These are phyloP conservation scores for Halcyon badia DNA, from an alignment of 2,797 vertebrate species.

Conservation along the genomic window DNA sequence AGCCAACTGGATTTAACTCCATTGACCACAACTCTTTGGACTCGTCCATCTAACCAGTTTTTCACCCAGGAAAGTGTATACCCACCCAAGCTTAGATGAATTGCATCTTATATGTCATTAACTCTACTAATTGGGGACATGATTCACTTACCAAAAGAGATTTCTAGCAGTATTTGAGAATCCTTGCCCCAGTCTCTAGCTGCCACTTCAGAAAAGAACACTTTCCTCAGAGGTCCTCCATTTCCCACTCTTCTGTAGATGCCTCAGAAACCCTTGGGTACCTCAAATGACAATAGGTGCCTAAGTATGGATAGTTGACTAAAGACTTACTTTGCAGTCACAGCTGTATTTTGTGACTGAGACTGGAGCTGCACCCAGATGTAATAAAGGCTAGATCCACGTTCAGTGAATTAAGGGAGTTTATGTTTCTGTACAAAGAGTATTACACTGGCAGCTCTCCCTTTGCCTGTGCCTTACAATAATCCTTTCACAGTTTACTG, in stretches of 20 bases:
- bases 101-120: neutral
- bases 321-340: neutral
- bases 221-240: neutral
- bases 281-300: neutral
- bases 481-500: neutral
- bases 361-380: neutral
- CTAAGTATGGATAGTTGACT: neutral
- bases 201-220: neutral
- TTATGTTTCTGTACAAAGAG: neutral
- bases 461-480: neutral
- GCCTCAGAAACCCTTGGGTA: neutral
- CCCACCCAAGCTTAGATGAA: neutral
- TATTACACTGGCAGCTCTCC: neutral
- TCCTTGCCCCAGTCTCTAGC: neutral
- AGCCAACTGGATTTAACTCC: too few species aligned
- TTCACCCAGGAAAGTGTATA: too few species aligned
- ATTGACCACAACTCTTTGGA: too few species aligned
- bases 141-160: neutral
- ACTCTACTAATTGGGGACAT: neutral
- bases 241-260: neutral
- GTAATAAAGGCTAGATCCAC: neutral
- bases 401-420: neutral
- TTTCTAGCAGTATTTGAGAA: neutral
- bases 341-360: neutral
- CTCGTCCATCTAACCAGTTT: too few species aligned